These are phyloP conservation scores for Eutolmus rufibarbis DNA, from an alignment of 2,888 invertebrate genomes.

Conservation along the genomic window DNA sequence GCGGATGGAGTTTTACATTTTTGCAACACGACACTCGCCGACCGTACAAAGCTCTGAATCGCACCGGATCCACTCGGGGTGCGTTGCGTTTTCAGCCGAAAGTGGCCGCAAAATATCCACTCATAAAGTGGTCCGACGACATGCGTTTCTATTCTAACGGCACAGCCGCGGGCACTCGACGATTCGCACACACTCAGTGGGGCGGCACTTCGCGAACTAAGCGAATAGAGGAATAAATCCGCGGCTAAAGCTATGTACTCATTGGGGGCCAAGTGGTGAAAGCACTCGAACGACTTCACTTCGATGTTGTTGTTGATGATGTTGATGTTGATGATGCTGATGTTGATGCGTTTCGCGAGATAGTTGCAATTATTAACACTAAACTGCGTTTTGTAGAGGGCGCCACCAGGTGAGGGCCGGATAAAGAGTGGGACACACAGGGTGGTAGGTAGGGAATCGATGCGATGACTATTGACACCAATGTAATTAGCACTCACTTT, in stretches of 20 bases:
- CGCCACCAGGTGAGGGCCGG: not conserved
- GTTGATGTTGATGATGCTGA: too few relatives aligned
- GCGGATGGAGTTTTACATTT: not conserved
- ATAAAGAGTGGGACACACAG: not conserved
- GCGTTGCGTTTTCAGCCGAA: not conserved
- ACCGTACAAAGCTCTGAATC: not conserved
- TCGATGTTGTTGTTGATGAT: not conserved
- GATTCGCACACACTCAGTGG: not conserved
- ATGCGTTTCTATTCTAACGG: not conserved
- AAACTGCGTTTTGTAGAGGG: too few relatives aligned
- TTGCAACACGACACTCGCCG: not conserved
- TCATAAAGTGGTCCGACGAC: not conserved
- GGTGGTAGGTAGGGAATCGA: not conserved
- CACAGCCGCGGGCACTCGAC: not conserved
- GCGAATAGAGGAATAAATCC: not conserved
- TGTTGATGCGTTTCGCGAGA: not conserved
- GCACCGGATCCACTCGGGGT: not conserved
- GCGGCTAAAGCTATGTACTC: not conserved
- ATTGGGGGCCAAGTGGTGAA: not conserved
- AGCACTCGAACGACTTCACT: not conserved
- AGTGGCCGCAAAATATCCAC: not conserved
- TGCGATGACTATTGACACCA: constrained; percentile 22
- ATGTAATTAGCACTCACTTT: constrained; percentile 31
- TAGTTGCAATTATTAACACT: not conserved
- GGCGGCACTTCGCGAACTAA: not conserved